Evolutionary conservation across 2,888 invertebrate genomes (phyloP), one percentile per base, ranked within the genome.

Genomic region (Aspidiotus destructor): DNA sequence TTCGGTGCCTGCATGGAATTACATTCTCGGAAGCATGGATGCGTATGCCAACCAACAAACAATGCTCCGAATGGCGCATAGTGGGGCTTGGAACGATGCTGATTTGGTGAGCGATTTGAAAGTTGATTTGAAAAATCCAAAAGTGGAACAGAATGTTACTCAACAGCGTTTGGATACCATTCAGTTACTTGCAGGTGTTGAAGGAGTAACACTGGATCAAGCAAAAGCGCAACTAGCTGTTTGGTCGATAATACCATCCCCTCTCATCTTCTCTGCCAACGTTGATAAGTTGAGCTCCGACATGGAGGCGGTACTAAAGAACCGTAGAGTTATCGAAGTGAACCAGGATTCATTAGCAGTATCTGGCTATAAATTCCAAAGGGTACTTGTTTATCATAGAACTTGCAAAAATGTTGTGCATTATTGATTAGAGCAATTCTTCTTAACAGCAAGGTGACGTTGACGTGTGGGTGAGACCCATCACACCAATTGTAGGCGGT

Each of bases 81-180:
- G 86, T 0, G 87, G 87, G 6, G 84, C 84, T 73, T 87, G 86
- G 86, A 86, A 86, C 73, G 87, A 87, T 75, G 86, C 86, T 7
- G 87, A 87, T 75, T 86, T 86, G 86, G 86, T 86, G 76, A 73
- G 72, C 17, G 2, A 44, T 28, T 28, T 28, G 28, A 28, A 28
- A 28, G 5, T 28, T 5, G 5, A 28, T 28, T 28, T 28, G 28
- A 28, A 5, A 28, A 28, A 28, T 28, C 28, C 5, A 3, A 3
- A 3, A 28, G 28, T 5, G 28, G 28, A 5, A 28, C 5, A 28
- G 28, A 28, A 5, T 28, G 5, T 28, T 3, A 28, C 28, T 28
- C 5, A 28, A 28, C 28, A 52, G 13, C 52, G 28, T 3, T 28
- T 28, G 1, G 28, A 28, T 28, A 5, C 2, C 63, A 73, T 74